A percentile compares a stretch with the other conserved stretches of the same genome.
Evolutionary conservation across 1,140 invertebrate species (phyloP).

Genomic region (Drosophila bipectinata): DNA sequence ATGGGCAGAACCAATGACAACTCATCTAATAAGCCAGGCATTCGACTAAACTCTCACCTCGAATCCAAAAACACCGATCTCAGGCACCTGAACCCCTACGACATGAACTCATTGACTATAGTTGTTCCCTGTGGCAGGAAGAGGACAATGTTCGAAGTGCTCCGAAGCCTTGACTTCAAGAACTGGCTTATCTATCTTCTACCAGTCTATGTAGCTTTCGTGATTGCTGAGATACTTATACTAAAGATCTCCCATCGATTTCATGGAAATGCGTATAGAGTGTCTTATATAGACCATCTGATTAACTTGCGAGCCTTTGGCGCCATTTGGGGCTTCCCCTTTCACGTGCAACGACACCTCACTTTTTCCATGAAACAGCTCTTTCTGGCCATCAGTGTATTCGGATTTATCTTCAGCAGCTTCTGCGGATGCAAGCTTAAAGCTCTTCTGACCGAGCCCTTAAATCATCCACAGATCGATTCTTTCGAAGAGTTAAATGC

Average conservation of each 20-base stretch:
- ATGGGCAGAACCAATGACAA: neutral
- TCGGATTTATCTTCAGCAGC: conserved; percentile 37
- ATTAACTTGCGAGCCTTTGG: conserved; percentile 45
- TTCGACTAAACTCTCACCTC: neutral
- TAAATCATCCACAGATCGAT: neutral
- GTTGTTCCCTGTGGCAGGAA: conserved; percentile 33
- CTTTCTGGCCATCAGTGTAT: conserved; percentile 45
- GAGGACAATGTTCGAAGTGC: conserved; percentile 14
- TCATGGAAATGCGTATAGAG: too few species aligned
- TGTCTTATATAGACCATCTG: conserved; percentile 2
- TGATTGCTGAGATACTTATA: conserved; percentile 25
- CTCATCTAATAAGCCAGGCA: neutral
- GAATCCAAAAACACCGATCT: neutral
- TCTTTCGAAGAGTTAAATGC: conserved; percentile 36
- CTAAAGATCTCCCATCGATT: neutral
- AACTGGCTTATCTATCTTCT: conserved; percentile 9
- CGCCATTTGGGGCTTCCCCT: conserved; percentile 34
- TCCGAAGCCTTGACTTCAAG: neutral
- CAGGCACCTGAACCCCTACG: neutral
- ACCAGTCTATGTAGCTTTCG: conserved; percentile 20
- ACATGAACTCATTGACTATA: neutral
- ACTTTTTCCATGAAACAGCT: conserved; percentile 21
- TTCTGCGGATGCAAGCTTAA: conserved; percentile 53
- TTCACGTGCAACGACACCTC: neutral
- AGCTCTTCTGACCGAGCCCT: conserved; percentile 30